Evolutionary conservation across 2,888 invertebrate genomes (phyloP).

Genomic region (Galerucella nymphaeae): DNA sequence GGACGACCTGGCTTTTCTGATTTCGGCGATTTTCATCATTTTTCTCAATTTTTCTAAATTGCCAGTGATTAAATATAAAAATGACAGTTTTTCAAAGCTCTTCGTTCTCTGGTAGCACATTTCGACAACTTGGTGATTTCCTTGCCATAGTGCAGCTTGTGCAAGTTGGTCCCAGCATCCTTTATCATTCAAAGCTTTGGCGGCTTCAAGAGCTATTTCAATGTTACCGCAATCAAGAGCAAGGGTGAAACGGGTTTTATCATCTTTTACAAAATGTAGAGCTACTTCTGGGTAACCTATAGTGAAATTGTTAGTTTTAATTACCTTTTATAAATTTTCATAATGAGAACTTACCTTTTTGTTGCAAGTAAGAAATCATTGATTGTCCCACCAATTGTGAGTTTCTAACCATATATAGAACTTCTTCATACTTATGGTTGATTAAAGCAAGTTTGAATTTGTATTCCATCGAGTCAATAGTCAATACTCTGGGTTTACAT

Average conservation of each 20-base stretch:
- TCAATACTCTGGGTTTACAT: conserved; percentile 87
- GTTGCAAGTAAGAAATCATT: conserved; percentile 98
- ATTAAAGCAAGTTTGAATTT: conserved; percentile 97
- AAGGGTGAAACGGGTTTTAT: conserved; percentile 94
- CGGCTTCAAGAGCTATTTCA: conserved; percentile 96
- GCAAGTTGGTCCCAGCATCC: conserved; percentile 96
- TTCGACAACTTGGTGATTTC: conserved; percentile 84
- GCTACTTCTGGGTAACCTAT: conserved; percentile 95
- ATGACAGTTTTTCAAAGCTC: conserved; percentile 98
- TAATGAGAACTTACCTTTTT: conserved; percentile 74
- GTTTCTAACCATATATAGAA: conserved; percentile 93
- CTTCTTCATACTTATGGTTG: conserved; percentile 95
- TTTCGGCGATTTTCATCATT: conserved; percentile 99
- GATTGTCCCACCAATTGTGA: conserved; percentile 98
- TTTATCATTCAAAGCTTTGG: conserved; percentile 93
- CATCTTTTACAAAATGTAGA: conserved; percentile 99
- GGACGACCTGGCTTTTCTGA: conserved; percentile 94
- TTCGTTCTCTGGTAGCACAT: conserved; percentile 99
- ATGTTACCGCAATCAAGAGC: conserved; percentile 99
- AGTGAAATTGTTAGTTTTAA: neutral
- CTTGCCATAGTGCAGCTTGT: conserved; percentile 89
- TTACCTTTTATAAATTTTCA: no score
- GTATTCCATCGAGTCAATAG: conserved; percentile 97
- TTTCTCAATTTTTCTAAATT: conserved; percentile 96
- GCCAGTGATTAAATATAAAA: conserved; percentile 97